Conservation (phyloP, 2,113 vertebrate genomes). For the Danionella cerebrum region DNA sequence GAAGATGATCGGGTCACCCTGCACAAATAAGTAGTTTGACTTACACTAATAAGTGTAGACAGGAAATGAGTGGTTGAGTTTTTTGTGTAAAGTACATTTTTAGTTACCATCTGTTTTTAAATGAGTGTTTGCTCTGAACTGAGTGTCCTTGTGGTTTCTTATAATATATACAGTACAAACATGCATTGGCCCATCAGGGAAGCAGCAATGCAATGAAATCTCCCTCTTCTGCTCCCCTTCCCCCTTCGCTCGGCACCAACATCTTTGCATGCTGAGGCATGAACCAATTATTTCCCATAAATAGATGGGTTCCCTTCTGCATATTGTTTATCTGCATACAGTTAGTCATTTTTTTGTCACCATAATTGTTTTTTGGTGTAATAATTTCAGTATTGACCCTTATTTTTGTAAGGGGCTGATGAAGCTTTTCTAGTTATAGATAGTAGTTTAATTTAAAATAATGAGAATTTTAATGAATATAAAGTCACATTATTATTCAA, state of each 20-base stretch:
- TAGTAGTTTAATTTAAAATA: neutral
- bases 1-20: slow-evolving; percentile 12
- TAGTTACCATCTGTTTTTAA: neutral
- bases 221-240: neutral
- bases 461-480: no score
- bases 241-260: neutral
- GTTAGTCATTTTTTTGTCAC: slow-evolving; percentile 17
- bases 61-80: neutral
- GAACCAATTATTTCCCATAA: slow-evolving; percentile 34
- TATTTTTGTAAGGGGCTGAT: slow-evolving; percentile 17
- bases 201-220: neutral
- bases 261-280: slow-evolving; percentile 27
- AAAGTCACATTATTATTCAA: no score
- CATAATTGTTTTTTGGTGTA: slow-evolving; percentile 25
- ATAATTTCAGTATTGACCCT: slow-evolving; percentile 13
- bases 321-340: slow-evolving; percentile 29
- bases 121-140: neutral
- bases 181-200: neutral
- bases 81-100: neutral
- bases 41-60: neutral
- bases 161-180: neutral
- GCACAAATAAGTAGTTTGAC: neutral
- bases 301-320: slow-evolving; percentile 16
- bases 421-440: neutral
- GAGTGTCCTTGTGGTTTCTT: neutral